A percentile compares a stretch with the other conserved stretches of the same genome.
Conservation (phyloP, 2,797 vertebrate species). For the Myripristis murdjan region DNA sequence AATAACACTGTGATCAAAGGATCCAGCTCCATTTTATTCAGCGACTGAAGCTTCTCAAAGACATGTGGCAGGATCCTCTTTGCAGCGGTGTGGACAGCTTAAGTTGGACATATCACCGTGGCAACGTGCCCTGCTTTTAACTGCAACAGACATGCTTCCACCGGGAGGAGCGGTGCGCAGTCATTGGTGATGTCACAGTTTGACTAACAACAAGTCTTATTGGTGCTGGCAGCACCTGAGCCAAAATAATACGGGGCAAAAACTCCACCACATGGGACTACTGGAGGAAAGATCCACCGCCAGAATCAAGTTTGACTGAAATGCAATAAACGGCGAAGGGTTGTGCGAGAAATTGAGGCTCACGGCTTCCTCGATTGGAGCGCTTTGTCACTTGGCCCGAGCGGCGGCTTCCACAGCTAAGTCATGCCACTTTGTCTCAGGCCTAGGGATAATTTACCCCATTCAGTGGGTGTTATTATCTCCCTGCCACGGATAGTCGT, state of each 20-base stretch:
- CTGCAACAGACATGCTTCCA: not conserved
- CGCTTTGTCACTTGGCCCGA: slow-evolving; percentile 39
- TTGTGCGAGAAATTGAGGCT: slow-evolving; percentile 50
- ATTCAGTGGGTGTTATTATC: slow-evolving; percentile 68
- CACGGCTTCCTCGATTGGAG: slow-evolving; percentile 34
- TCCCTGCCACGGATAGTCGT: slow-evolving; percentile 53
- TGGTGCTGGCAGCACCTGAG: slow-evolving; percentile 24
- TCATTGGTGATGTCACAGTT: slow-evolving; percentile 38
- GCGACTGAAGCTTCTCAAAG: not conserved
- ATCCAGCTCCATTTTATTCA: not conserved
- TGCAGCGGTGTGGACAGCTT: not conserved
- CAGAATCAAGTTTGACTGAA: slow-evolving; percentile 60
- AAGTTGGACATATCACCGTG: slow-evolving; percentile 1
- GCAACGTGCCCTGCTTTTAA: slow-evolving; percentile 4
- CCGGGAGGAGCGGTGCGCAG: slow-evolving; percentile 7
- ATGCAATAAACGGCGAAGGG: slow-evolving; percentile 44
- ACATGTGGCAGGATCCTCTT: not conserved
- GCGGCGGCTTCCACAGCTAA: slow-evolving; percentile 38
- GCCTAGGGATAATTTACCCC: slow-evolving; percentile 65
- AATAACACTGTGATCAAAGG: not conserved
- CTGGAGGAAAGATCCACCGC: slow-evolving; percentile 27
- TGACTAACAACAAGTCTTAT: slow-evolving; percentile 29
- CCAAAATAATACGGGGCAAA: slow-evolving; percentile 32
- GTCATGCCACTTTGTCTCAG: slow-evolving; percentile 55
- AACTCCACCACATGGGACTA: slow-evolving; percentile 47